Evolutionary conservation across 2,888 invertebrate species (phyloP).

Genomic region (Apamea sordens): DNA sequence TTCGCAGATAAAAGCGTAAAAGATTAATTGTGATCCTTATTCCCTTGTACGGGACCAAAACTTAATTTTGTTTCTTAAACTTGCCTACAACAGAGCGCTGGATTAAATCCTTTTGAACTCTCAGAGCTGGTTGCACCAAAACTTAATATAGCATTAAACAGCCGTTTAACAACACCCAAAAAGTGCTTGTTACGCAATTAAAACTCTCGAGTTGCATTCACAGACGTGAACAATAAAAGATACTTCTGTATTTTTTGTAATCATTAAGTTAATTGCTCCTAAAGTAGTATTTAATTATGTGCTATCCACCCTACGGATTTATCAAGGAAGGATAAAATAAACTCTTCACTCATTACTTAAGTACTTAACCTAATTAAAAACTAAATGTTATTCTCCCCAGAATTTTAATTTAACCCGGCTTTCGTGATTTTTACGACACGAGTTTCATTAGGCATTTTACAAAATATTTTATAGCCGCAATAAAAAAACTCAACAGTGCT

Average conservation of each 20-base stretch:
- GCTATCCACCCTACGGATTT: conserved; percentile 46
- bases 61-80: conserved; percentile 87
- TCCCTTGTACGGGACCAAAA: conserved; percentile 82
- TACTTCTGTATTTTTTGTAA: conserved; percentile 26
- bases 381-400: conserved; percentile 47
- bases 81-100: conserved; percentile 79
- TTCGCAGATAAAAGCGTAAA: conserved; percentile 75
- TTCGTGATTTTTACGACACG: conserved; percentile 50
- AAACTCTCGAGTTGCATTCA: conserved; percentile 20
- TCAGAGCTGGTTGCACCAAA: conserved; percentile 62
- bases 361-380: conserved; percentile 63
- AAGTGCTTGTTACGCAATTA: conserved; percentile 25
- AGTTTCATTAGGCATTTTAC: conserved; percentile 48
- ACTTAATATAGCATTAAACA: conserved; percentile 52
- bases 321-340: conserved; percentile 50
- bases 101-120: conserved; percentile 80
- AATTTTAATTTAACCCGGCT: conserved; percentile 48
- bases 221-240: conserved; percentile 23
- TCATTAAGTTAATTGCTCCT: conserved; percentile 44
- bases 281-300: conserved; percentile 50
- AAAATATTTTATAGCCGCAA: conserved; percentile 55
- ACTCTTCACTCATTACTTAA: conserved; percentile 59
- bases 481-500: conserved; percentile 44
- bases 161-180: conserved; percentile 34
- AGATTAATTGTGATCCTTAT: conserved; percentile 86